phyloP scores from a whole-genome alignment of 2,888 invertebrate species.

The Operophtera brumata region DNA sequence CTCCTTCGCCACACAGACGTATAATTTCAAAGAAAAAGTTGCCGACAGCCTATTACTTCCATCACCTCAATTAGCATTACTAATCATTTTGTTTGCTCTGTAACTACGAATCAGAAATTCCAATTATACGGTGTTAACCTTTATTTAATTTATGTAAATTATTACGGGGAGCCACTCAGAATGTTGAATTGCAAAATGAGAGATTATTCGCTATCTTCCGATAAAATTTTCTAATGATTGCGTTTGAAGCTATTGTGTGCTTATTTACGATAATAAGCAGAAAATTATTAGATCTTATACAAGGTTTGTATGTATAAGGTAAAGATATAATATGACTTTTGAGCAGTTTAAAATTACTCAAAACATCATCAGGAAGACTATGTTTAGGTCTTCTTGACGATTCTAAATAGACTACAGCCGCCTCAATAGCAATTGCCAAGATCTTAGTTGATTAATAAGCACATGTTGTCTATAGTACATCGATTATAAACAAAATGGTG shows the following conservation, averaged over 20 bases:
- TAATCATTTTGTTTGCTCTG: conserved; percentile 58
- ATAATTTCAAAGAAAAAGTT: conserved; percentile 47
- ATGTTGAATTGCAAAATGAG: conserved; percentile 41
- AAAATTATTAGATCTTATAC: not conserved
- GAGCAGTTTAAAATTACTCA: not conserved
- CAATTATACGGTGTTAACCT: conserved; percentile 60
- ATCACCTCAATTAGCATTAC: conserved; percentile 54
- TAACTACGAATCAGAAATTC: conserved; percentile 49
- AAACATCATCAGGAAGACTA: too few relatives aligned
- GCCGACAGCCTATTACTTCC: conserved; percentile 48
- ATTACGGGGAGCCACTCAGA: conserved; percentile 42
- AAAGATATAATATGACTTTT: too few relatives aligned
- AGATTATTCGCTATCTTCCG: conserved; percentile 38
- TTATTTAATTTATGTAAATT: conserved; percentile 68
- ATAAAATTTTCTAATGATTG: conserved; percentile 29
- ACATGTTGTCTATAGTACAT: too few relatives aligned
- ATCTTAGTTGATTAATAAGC: too few relatives aligned
- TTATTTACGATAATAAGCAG: not conserved
- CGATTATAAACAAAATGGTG: not conserved
- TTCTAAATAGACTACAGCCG: too few relatives aligned
- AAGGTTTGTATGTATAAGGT: too few relatives aligned
- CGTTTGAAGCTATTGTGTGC: conserved; percentile 3
- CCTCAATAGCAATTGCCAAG: too few relatives aligned
- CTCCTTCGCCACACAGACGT: conserved; percentile 4
- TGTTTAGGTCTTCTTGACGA: too few relatives aligned